Percentiles rank a stretch among this genome's conserved stretches.
Evolutionary conservation across 2,888 invertebrate species (phyloP).

Genomic region (Drosophila buzzatii): DNA sequence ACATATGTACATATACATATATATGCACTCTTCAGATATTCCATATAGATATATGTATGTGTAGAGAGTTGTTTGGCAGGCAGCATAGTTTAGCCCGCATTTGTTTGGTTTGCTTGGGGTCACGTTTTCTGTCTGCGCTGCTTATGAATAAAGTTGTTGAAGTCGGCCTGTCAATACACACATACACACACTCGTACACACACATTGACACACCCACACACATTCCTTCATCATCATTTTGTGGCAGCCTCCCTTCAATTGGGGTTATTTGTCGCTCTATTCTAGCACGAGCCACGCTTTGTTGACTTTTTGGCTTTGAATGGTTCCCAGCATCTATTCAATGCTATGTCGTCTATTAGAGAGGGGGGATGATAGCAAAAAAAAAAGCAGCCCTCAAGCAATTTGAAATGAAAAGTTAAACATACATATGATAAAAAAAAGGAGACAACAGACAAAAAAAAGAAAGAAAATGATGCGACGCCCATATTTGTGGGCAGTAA

Average conservation of each 20-base stretch:
- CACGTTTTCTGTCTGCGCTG: constrained; percentile 63
- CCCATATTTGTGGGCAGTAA: constrained; percentile 70
- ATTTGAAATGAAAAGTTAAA: constrained; percentile 79
- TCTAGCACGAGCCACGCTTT: constrained; percentile 58
- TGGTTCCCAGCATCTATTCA: constrained; percentile 74
- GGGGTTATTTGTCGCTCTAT: constrained; percentile 81
- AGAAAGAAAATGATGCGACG: constrained; percentile 42
- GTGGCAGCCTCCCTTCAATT: constrained; percentile 65
- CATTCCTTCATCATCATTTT: constrained; percentile 38
- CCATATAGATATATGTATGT: not conserved
- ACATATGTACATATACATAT: not conserved
- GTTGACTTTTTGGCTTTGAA: constrained; percentile 80
- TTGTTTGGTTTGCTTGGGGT: constrained; percentile 60
- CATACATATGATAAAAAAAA: constrained; percentile 43
- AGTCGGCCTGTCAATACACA: constrained; percentile 72
- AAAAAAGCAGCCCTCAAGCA: constrained; percentile 46
- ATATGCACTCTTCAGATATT: constrained; percentile 41
- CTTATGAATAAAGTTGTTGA: constrained; percentile 80
- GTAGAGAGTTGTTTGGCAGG: constrained; percentile 7
- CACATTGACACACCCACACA: constrained; percentile 5
- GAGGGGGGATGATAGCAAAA: not conserved
- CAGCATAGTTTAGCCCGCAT: constrained; percentile 34
- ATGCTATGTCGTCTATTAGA: constrained; percentile 30
- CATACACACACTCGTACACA: constrained; percentile 10
- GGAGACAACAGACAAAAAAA: constrained; percentile 5